Evolutionary conservation across 2,888 invertebrate species (phyloP), one percentile per base, ranked within the genome.

Genomic region (Vannuccia rotundouncinata): DNA sequence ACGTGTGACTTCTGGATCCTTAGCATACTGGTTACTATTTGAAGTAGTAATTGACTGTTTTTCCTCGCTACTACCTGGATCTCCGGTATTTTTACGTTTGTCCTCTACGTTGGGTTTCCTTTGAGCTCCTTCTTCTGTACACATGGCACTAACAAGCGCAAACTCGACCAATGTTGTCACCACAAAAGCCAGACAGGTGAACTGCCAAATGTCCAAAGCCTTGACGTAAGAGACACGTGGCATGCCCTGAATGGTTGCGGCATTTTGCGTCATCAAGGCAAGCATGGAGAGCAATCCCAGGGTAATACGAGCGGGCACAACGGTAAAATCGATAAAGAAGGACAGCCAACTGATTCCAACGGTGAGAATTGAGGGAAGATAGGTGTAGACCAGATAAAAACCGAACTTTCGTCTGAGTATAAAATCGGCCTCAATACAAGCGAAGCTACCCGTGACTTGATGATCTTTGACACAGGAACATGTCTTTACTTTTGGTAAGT

Each of bases 141-240:
- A n/a, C n/a, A n/a, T n/a, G n/a, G n/a, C n/a, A 29, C 77, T 78
- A 0, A 78, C 79, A 27, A 78, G 25, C 27, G 79, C 79, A 29
- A 78, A 78, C 25, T 78, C 79, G 22, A 78, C 77, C 17, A 78
- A 77, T n/a, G 79, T 78, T 22, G 30, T 28, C 1, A 78, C 79
- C 0, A 78, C 79, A 22, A 78, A 78, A 1, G 79, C 79, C 1
- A 78, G 79, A 28, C 79, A 78, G 25, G 79, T 22, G 22, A 78
- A 78, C 28, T 76, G 31, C 79, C 79, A 78, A 0, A 78, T 1
- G 30, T 78, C 79, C 17, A 78, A 76, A n/a, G 79, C 79, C 76
- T 78, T 78, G 17, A 78, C 30, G 76, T 78, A 78, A 17, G 79
- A 78, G n/a, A 78, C 79, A 1, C 79, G 31, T 74, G 79, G 79